These are phyloP conservation scores for Macquaria australasica DNA, from an alignment of 2,113 vertebrate species.

Conservation along the genomic window DNA sequence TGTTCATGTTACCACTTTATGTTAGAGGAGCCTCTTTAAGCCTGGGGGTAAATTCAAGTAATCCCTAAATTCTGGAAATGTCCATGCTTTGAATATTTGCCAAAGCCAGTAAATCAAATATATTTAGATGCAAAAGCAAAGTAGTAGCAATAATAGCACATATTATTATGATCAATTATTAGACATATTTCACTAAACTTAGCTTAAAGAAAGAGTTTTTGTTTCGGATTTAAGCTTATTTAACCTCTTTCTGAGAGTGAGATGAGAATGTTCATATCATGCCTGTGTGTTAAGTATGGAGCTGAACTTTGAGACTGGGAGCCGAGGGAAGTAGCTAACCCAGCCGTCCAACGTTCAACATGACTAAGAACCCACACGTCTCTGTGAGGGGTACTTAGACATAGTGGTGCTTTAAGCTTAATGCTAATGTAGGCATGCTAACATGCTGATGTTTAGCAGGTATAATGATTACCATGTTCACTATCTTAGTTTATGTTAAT, in stretches of 20 bases:
- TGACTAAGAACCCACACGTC: too few relatives aligned
- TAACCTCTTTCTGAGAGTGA: not conserved
- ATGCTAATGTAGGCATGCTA: not conserved
- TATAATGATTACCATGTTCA: not conserved
- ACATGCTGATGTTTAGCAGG: not conserved
- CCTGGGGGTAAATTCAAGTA: not conserved
- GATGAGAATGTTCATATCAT: not conserved
- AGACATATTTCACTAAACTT: not conserved
- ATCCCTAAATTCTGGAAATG: not conserved
- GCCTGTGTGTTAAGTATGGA: not conserved
- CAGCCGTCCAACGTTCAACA: too few relatives aligned
- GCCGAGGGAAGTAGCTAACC: too few relatives aligned
- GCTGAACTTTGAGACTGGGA: not conserved
- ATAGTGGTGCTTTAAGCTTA: not conserved
- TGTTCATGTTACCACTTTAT: slow-evolving; percentile 1
- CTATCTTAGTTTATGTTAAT: not conserved
- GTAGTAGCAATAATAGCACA: not conserved
- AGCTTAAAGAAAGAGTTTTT: not conserved
- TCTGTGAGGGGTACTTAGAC: too few relatives aligned
- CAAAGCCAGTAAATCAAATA: not conserved
- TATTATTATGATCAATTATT: not conserved
- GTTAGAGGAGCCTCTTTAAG: not conserved
- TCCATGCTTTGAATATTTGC: not conserved
- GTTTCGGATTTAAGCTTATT: not conserved
- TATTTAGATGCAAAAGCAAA: not conserved